Evolutionary conservation across 1,140 invertebrate species (phyloP).

Genomic region (Chionoecetes opilio): DNA sequence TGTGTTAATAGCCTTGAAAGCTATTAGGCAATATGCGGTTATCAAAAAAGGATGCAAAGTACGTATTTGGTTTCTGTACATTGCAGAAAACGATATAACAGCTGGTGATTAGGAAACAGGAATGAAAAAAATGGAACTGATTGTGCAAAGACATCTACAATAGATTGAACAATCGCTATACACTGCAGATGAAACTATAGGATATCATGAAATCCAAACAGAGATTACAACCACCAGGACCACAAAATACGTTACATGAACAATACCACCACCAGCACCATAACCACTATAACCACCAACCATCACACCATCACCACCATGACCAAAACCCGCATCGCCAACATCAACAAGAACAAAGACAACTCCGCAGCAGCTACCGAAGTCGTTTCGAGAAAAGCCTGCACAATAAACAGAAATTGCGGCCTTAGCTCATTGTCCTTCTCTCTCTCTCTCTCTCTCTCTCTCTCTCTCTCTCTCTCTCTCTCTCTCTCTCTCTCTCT

Average conservation of each 20-base stretch:
- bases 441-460: constrained; percentile 37
- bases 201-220: too few species aligned
- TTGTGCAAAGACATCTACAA: too few species aligned
- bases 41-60: too few species aligned
- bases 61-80: too few species aligned
- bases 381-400: constrained; percentile 56
- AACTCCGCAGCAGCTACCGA: not conserved
- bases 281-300: not conserved
- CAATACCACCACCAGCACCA: not conserved
- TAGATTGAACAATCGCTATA: too few species aligned
- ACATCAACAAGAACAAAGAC: constrained; percentile 34
- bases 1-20: not conserved
- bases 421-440: constrained; percentile 59
- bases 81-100: too few species aligned
- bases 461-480: constrained; percentile 34
- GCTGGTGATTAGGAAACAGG: too few species aligned
- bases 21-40: too few species aligned
- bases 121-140: too few species aligned
- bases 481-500: not conserved
- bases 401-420: constrained; percentile 76
- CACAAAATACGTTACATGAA: not conserved
- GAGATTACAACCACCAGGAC: too few species aligned
- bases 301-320: not conserved
- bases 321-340: constrained; percentile 3
- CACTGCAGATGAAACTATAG: too few species aligned